Evolutionary conservation across 2,888 invertebrate species (phyloP).

Genomic region (Vesta saturnalis): DNA sequence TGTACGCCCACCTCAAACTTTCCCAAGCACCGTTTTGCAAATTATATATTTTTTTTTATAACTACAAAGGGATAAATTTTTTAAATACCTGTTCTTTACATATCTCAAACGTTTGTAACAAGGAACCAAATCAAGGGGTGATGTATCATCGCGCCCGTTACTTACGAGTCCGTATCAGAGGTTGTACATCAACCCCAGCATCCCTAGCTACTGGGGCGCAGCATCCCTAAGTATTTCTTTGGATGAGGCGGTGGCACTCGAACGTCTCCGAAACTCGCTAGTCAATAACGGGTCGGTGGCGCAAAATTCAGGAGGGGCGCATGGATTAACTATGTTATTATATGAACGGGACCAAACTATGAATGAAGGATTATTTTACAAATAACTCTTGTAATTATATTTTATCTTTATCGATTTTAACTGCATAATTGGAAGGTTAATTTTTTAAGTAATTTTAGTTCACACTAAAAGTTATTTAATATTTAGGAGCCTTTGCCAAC

Average conservation of each 20-base stretch:
- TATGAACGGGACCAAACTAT: constrained; percentile 27
- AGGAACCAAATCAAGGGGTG: constrained; percentile 26
- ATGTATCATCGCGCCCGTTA: constrained; percentile 35
- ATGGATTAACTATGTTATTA: constrained; percentile 47
- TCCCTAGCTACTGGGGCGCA: constrained; percentile 59
- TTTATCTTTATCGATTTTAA: not conserved
- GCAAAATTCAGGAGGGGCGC: constrained; percentile 53
- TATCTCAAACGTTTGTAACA: constrained; percentile 28
- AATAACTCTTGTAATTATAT: not conserved
- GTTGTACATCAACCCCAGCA: constrained; percentile 45
- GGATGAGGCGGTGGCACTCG: constrained; percentile 52
- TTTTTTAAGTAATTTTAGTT: not conserved
- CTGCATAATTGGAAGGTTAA: not conserved
- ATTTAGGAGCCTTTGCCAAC: not conserved
- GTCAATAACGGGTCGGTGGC: constrained; percentile 58
- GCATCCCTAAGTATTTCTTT: constrained; percentile 56
- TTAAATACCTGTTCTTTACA: constrained; percentile 33
- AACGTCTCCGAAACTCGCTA: constrained; percentile 54
- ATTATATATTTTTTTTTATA: not conserved
- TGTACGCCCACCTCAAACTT: constrained; percentile 32
- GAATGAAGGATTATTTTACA: constrained; percentile 22
- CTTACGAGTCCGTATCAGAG: constrained; percentile 25
- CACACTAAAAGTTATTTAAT: constrained; percentile 4
- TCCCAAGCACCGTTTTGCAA: not conserved
- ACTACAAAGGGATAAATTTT: not conserved